Conservation (phyloP, 1,140 invertebrate genomes). For the Bradynema listronoti region DNA sequence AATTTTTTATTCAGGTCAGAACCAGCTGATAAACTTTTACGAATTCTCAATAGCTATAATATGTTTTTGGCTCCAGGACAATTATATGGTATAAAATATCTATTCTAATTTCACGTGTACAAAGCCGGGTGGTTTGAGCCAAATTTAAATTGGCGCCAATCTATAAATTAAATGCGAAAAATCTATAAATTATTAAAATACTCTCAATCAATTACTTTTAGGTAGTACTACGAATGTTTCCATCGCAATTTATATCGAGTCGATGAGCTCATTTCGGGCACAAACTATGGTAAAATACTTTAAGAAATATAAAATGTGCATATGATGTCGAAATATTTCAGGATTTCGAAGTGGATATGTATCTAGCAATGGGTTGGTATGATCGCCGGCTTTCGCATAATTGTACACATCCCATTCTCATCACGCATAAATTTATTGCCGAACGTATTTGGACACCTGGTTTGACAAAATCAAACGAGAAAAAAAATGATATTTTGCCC, state of each 20-base stretch:
- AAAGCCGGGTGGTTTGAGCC: slow-evolving; percentile 1
- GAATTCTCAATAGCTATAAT: slow-evolving; percentile 51
- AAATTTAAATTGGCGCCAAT: no score
- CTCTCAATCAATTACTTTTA: slow-evolving; percentile 18
- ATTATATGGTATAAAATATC: slow-evolving; percentile 30
- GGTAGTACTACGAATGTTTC: slow-evolving; percentile 49
- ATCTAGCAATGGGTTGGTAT: slow-evolving; percentile 57
- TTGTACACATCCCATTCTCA: slow-evolving; percentile 54
- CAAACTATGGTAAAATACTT: slow-evolving; percentile 52
- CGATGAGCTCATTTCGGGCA: slow-evolving; percentile 56
- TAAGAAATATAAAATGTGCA: slow-evolving; percentile 7
- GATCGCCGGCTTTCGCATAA: slow-evolving; percentile 53
- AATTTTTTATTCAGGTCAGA: slow-evolving; percentile 46
- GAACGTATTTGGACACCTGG: slow-evolving; percentile 14
- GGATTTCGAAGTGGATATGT: slow-evolving; percentile 57
- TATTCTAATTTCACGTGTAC: slow-evolving; percentile 9
- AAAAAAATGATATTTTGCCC: slow-evolving; percentile 15
- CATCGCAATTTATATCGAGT: slow-evolving; percentile 55
- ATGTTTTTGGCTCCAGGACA: slow-evolving; percentile 57
- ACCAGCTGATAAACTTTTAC: slow-evolving; percentile 49
- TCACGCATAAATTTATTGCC: slow-evolving; percentile 50
- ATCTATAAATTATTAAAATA: not conserved
- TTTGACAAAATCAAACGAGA: slow-evolving; percentile 8
- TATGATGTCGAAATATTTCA: slow-evolving; percentile 10
- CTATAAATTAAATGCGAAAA: slow-evolving; percentile 9